Conservation (phyloP, 1,140 invertebrate genomes). For the Tetraneura akinire region DNA sequence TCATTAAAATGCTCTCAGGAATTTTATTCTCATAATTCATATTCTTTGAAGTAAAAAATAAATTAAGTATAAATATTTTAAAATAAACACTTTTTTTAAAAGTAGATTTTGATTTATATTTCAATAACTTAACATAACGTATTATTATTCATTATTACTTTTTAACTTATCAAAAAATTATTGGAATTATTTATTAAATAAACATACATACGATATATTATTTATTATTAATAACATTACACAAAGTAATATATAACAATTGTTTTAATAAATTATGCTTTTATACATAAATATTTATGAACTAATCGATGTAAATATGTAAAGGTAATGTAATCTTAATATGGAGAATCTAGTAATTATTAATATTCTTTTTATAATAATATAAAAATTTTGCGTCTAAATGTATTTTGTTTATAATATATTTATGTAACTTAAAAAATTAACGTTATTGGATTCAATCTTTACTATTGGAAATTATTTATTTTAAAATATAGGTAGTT, state of each 20-base stretch:
- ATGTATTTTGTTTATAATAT: too few relatives aligned
- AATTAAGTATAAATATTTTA: slow-evolving; percentile 25
- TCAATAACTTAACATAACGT: not conserved
- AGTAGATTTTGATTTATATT: slow-evolving; percentile 15
- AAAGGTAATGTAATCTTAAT: too few relatives aligned
- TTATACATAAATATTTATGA: too few relatives aligned
- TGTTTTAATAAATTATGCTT: not conserved
- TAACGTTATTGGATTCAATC: too few relatives aligned
- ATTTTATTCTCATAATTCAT: slow-evolving; percentile 17
- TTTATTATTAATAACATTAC: too few relatives aligned
- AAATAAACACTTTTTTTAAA: slow-evolving; percentile 11
- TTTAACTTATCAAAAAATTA: not conserved
- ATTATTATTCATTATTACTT: slow-evolving; percentile 24
- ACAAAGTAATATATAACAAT: not conserved
- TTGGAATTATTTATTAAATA: not conserved
- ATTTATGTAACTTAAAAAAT: too few relatives aligned
- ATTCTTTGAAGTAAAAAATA: not conserved
- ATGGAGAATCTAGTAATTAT: too few relatives aligned
- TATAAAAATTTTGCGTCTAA: too few relatives aligned
- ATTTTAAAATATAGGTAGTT: too few relatives aligned
- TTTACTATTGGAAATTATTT: too few relatives aligned
- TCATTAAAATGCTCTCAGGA: slow-evolving; percentile 32
- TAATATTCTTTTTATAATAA: too few relatives aligned
- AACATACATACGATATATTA: not conserved
- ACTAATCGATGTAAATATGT: too few relatives aligned